Evolutionary conservation across 2,113 vertebrate species (phyloP).

Genomic region (Microtus pennsylvanicus): DNA sequence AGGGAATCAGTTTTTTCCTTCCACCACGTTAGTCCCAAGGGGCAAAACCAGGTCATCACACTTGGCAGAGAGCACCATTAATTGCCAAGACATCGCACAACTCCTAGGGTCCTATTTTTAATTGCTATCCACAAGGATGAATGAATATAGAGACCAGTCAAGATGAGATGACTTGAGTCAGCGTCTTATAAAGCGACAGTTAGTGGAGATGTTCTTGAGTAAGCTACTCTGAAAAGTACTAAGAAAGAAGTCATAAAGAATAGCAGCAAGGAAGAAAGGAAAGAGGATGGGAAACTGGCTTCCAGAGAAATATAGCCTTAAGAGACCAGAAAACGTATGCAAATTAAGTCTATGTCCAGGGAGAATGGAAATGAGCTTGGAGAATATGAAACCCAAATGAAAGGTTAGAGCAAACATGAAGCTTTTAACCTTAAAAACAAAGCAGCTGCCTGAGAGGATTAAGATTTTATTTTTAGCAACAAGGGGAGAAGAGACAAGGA

Average conservation of each 20-base stretch:
- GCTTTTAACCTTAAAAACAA: not conserved
- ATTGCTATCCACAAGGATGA: not conserved
- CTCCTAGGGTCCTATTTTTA: not conserved
- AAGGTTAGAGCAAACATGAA: constrained; percentile 15
- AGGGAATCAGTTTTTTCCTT: not conserved
- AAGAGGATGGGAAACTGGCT: not conserved
- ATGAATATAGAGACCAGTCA: not conserved
- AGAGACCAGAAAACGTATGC: not conserved
- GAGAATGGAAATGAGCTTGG: not conserved
- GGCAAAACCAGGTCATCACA: not conserved
- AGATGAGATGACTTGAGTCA: not conserved
- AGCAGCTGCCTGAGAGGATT: constrained; percentile 7
- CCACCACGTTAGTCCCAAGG: fast-evolving
- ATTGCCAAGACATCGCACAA: not conserved
- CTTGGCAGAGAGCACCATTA: no score
- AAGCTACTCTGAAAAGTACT: not conserved
- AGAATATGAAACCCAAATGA: not conserved
- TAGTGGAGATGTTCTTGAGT: not conserved
- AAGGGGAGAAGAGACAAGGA: not conserved
- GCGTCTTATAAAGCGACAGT: not conserved
- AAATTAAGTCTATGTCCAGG: not conserved
- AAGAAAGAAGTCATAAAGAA: not conserved
- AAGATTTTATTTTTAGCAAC: constrained; percentile 9
- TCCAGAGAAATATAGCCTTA: not conserved
- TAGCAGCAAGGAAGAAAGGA: not conserved